phyloP scores from a whole-genome alignment of 2,113 vertebrate species.

The Bolborhynchus lineola region DNA sequence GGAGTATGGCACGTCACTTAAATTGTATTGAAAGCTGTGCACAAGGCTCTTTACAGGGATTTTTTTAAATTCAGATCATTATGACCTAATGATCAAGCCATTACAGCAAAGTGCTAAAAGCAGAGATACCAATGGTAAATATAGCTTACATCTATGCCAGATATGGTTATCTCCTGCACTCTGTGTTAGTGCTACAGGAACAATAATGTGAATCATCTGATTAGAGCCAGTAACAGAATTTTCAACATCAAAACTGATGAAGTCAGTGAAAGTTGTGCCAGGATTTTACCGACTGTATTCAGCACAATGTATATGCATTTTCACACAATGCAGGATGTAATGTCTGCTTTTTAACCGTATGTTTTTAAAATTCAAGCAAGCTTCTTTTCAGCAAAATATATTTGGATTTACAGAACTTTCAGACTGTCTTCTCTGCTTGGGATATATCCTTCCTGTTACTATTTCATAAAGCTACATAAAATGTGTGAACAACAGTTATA shows the following conservation, averaged over 20 bases:
- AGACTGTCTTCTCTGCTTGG: not conserved
- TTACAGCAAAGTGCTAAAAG: conserved; percentile 33
- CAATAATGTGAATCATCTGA: conserved; percentile 53
- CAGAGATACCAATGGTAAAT: conserved; percentile 28
- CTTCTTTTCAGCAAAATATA: not conserved
- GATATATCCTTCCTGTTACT: not conserved
- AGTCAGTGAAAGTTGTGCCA: conserved; percentile 26
- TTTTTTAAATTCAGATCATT: conserved; percentile 25
- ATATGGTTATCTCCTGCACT: conserved; percentile 23
- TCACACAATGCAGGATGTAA: not conserved
- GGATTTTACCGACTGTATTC: conserved; percentile 23
- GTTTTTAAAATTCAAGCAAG: not conserved
- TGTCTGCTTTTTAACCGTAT: not conserved
- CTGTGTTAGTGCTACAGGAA: conserved; percentile 41
- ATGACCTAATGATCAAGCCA: conserved; percentile 41
- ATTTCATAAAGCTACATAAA: not conserved
- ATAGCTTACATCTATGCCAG: not conserved
- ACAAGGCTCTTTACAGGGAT: not conserved
- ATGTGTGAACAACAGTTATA: not conserved
- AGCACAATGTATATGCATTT: not conserved
- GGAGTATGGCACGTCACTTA: not conserved
- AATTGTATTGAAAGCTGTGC: not conserved
- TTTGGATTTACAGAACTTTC: conserved; percentile 22
- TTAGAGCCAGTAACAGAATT: conserved; percentile 39
- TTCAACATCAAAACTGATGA: conserved; percentile 27